phyloP scores from a whole-genome alignment of 2,888 invertebrate species.

The Alcis repandata region DNA sequence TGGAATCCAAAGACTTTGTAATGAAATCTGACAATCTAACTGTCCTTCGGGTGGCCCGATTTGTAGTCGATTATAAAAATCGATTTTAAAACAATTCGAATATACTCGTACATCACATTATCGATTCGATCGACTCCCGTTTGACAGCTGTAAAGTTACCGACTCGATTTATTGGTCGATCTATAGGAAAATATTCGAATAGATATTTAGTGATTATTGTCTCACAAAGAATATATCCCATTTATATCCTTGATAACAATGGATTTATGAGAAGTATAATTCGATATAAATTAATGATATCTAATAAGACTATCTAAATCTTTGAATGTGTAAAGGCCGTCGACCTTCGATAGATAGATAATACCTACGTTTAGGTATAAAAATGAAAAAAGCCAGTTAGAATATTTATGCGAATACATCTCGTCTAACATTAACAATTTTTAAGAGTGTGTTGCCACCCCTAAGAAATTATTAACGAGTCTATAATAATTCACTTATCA shows the following conservation, averaged over 20 bases:
- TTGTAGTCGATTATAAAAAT: slow-evolving; percentile 71
- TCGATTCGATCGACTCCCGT: slow-evolving; percentile 73
- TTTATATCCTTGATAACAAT: slow-evolving; percentile 25
- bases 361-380: too few species aligned
- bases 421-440: too few species aligned
- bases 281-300: slow-evolving; percentile 4
- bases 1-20: slow-evolving; percentile 61
- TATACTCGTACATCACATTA: slow-evolving; percentile 62
- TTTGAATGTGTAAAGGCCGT: not conserved
- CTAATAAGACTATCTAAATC: slow-evolving; percentile 16
- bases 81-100: slow-evolving; percentile 68
- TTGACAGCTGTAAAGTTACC: slow-evolving; percentile 71
- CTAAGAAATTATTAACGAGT: not conserved
- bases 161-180: slow-evolving; percentile 75
- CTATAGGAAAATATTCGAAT: slow-evolving; percentile 41
- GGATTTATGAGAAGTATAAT: slow-evolving; percentile 24
- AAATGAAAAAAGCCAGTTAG: too few species aligned
- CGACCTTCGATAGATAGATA: not conserved
- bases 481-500: not conserved
- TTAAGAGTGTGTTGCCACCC: too few species aligned
- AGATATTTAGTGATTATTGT: slow-evolving; percentile 11
- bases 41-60: slow-evolving; percentile 63
- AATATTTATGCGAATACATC: not conserved
- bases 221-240: slow-evolving; percentile 22
- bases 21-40: slow-evolving; percentile 59